Conservation (phyloP, 2,797 vertebrate genomes). For the Liasis olivaceus region DNA sequence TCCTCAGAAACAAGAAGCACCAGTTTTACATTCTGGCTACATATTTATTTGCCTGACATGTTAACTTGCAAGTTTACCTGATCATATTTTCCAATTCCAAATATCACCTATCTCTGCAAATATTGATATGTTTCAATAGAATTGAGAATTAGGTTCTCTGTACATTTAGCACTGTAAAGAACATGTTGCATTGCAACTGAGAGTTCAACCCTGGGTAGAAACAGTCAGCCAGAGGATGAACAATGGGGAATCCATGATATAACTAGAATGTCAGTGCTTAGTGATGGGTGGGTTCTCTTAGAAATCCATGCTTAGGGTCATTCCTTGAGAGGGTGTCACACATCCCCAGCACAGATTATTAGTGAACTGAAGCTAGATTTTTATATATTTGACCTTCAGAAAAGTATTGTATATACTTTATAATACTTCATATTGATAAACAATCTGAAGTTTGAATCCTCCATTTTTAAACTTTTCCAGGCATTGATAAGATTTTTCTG, state of each 20-base stretch:
- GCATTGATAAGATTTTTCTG: neutral
- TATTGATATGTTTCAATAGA: neutral
- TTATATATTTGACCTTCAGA: conserved; percentile 62
- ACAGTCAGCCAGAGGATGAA: neutral
- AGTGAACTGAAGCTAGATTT: conserved; percentile 44
- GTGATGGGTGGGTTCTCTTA: neutral
- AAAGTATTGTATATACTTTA: conserved; percentile 13
- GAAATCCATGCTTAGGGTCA: neutral
- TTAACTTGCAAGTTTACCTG: neutral
- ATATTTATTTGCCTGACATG: neutral
- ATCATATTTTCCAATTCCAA: neutral
- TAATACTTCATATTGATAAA: conserved; percentile 6
- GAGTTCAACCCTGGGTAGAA: neutral
- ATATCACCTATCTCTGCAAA: neutral
- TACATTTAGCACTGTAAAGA: neutral
- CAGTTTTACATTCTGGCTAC: neutral
- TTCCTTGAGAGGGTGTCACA: neutral
- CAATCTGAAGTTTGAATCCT: conserved; percentile 34
- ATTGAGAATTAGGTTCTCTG: neutral
- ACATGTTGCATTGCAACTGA: neutral
- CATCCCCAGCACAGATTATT: conserved; percentile 42
- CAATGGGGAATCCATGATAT: neutral
- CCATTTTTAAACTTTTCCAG: conserved; percentile 25
- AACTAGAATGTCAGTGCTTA: neutral
- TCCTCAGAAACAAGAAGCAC: neutral